Percentiles rank a stretch among this genome's conserved stretches.
phyloP scores from a whole-genome alignment of 2,888 invertebrate species.

The Erebia aethiops region DNA sequence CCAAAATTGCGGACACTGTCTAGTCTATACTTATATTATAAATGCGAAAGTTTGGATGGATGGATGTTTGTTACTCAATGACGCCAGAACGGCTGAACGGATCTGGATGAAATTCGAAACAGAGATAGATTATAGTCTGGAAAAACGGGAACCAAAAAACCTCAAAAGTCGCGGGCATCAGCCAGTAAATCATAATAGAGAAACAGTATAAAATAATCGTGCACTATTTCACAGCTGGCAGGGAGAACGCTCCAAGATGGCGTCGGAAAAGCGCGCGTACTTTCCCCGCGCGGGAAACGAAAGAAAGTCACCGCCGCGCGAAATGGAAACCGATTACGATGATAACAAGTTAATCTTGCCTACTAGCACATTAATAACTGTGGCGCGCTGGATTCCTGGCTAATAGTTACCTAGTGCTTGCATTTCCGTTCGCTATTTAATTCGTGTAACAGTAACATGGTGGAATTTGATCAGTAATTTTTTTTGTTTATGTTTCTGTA shows the following conservation, averaged over 20 bases:
- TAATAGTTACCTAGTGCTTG: not conserved
- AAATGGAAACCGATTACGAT: conserved; percentile 80
- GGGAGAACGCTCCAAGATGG: conserved; percentile 63
- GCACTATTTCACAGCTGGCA: not conserved
- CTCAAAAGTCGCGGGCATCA: too few relatives aligned
- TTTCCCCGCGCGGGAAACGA: conserved; percentile 81
- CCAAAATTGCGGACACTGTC: too few relatives aligned
- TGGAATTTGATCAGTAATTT: too few relatives aligned
- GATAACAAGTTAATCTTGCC: conserved; percentile 65
- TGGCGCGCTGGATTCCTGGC: conserved; percentile 15
- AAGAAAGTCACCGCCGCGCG: conserved; percentile 75
- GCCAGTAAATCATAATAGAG: not conserved
- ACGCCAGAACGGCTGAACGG: too few relatives aligned
- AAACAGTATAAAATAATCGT: not conserved
- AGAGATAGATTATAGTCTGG: too few relatives aligned
- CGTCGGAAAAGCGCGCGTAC: conserved; percentile 80
- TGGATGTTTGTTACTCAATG: too few relatives aligned
- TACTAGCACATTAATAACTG: conserved; percentile 55
- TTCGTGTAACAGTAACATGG: not conserved
- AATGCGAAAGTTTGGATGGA: too few relatives aligned
- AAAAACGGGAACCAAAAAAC: too few relatives aligned
- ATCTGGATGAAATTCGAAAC: too few relatives aligned
- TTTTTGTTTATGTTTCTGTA: too few relatives aligned
- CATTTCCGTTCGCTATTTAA: conserved; percentile 16
- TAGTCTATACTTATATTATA: too few relatives aligned